Evolutionary conservation across 1,140 invertebrate species (phyloP).

Genomic region (Drepana arcuata): DNA sequence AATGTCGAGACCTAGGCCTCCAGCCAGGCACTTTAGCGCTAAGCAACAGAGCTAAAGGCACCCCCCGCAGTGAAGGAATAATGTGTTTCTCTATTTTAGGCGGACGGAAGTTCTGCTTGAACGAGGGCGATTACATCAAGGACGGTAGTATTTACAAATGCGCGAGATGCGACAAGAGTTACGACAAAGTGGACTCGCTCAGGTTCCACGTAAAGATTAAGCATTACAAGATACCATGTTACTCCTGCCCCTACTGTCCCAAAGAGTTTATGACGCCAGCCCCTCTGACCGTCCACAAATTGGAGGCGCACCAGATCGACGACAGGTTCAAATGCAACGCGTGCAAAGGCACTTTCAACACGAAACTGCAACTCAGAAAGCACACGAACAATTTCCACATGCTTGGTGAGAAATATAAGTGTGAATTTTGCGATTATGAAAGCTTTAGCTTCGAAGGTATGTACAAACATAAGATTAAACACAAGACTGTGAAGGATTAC

Average conservation of each 20-base stretch:
- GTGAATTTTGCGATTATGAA: conserved; percentile 49
- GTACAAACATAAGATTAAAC: conserved; percentile 56
- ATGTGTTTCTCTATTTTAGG: too few species aligned
- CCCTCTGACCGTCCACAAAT: conserved; percentile 39
- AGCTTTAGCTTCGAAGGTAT: conserved; percentile 43
- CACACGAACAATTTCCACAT: conserved; percentile 54
- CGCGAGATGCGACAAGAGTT: not conserved
- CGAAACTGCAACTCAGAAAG: conserved; percentile 31
- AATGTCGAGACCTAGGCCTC: too few species aligned
- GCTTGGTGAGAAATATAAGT: conserved; percentile 44
- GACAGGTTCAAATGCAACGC: conserved; percentile 48
- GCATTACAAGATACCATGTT: conserved; percentile 41
- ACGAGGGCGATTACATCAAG: not conserved
- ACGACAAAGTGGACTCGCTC: conserved; percentile 2
- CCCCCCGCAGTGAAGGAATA: too few species aligned
- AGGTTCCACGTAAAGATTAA: conserved; percentile 37
- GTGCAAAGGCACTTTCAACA: conserved; percentile 45
- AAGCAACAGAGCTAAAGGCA: too few species aligned
- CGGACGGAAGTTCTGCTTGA: too few species aligned
- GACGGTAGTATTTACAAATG: not conserved
- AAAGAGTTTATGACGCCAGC: conserved; percentile 42
- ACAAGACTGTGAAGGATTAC: conserved; percentile 49
- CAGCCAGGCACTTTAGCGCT: too few species aligned
- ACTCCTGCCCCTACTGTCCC: conserved; percentile 27
- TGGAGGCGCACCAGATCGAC: conserved; percentile 38